A percentile compares a stretch with the other conserved stretches of the same genome.
phyloP scores from a whole-genome alignment of 2,113 vertebrate species.

The Centropus unirufus region DNA sequence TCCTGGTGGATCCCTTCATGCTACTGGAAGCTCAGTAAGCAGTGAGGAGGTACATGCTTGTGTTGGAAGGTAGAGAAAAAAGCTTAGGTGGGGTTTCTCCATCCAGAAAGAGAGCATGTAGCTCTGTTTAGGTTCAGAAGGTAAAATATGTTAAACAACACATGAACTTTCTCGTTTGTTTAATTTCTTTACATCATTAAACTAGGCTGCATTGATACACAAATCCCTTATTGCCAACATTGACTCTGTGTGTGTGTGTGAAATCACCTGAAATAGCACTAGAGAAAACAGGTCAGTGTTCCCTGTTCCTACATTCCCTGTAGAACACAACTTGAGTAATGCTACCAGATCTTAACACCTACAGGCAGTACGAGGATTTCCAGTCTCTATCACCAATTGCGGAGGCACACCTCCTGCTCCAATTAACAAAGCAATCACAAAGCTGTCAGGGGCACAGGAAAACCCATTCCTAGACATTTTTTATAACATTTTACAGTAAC shows the following conservation, averaged over 20 bases:
- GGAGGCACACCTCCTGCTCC: background rate
- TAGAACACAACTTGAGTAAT: background rate
- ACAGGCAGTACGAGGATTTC: background rate
- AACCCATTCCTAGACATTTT: background rate
- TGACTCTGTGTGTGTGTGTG: background rate
- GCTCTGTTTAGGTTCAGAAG: background rate
- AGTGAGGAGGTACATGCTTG: background rate
- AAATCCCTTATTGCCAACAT: background rate
- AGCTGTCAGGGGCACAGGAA: accelerated
- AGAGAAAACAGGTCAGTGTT: background rate
- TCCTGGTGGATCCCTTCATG: background rate
- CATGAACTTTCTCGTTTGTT: background rate
- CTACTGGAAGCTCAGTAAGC: background rate
- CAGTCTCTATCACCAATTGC: background rate
- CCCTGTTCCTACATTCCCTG: background rate
- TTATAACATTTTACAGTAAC: background rate
- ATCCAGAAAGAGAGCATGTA: background rate
- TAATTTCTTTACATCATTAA: background rate
- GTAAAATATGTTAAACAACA: background rate
- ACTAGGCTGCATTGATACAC: background rate
- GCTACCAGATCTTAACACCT: background rate
- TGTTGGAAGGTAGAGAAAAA: background rate
- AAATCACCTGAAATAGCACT: background rate
- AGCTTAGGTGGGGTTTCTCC: background rate
- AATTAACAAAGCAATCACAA: background rate